Evolutionary conservation across 2,113 vertebrate genomes (phyloP), one percentile per base, ranked within the genome.

Genomic region (Capreolus pygargus): DNA sequence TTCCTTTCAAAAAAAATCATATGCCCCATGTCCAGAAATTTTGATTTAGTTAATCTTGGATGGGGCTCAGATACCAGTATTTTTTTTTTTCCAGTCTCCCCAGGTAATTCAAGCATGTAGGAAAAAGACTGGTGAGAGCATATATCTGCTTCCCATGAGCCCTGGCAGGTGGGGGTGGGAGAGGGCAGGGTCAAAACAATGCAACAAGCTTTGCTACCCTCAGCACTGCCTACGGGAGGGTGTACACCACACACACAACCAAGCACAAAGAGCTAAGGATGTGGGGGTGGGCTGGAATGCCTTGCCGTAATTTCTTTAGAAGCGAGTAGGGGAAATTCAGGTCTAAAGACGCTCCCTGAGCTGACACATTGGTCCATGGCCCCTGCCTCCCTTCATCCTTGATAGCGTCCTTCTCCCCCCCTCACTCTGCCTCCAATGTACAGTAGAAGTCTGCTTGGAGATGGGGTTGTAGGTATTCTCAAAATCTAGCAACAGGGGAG

Each of bases 201-300:
- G 33, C 14, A 79, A 47, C 16, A 23, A 91, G 86, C 13, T 74
- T 13, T 1, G 2, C 39, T 67, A 64, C 76, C 27, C 9, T 45
- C 5, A 61, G 36, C 1, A 1, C 43, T 21, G 6, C 30, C 58
- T 57, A 87, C 10, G 13, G 17, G 11, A 23, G 6, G 6, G 0
- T 3, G 14, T 11, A 15, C 25, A n/a, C 33, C 36, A n/a, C 28
- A 76, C 27, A 45, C 3, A n/a, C 30, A 81, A 54, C 13, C 47
- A 54, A 17, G 74, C 36, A 82, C 58, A 55, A 28, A 67, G 25
- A 36, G 39, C 67, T 67, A 57, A 76, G 43, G 45, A 47, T 5
- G 2, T 0, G 0, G 14, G 15, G 7, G 21, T 6, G 17, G 25
- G 15, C 1, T 50, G 54, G n/a, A 57, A 61, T 36, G 74, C 25